Percentiles rank a stretch among this genome's conserved stretches.
These are phyloP conservation scores for Albula goreensis DNA, from an alignment of 2,113 vertebrate genomes.

Conservation along the genomic window DNA sequence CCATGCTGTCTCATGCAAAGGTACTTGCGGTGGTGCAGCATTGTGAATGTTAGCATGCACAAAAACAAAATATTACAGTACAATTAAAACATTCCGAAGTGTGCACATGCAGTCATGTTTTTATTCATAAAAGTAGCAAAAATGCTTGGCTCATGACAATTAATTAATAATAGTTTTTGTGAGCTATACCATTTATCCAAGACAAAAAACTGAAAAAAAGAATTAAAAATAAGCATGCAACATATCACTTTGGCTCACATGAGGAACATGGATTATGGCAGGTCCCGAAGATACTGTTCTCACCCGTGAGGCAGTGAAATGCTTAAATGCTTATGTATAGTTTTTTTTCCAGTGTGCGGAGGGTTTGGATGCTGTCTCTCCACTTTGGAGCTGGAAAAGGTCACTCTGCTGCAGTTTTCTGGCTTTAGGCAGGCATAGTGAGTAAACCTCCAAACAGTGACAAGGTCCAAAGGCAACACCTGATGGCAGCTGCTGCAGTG, in stretches of 20 bases:
- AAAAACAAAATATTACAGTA: background rate
- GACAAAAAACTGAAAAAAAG: too few species aligned
- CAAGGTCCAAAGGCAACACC: slow-evolving; percentile 23
- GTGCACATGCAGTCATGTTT: background rate
- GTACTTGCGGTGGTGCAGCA: background rate
- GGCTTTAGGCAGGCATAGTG: slow-evolving; percentile 39
- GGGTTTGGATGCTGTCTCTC: slow-evolving; percentile 18
- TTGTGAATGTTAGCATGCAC: background rate
- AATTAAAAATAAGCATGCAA: background rate
- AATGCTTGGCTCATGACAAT: background rate
- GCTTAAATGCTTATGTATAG: background rate
- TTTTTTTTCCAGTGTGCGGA: background rate
- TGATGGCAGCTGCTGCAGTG: too few species aligned
- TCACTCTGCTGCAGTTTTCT: slow-evolving; percentile 35
- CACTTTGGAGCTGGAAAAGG: background rate
- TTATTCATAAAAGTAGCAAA: background rate
- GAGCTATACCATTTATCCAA: background rate
- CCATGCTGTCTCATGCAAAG: background rate
- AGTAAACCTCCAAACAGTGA: slow-evolving; percentile 50
- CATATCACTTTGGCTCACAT: background rate
- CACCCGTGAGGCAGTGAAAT: background rate
- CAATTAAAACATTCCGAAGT: background rate
- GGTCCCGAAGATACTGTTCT: background rate
- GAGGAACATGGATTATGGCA: background rate
- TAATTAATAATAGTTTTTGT: background rate